Percentiles rank a stretch among this genome's conserved stretches.
Conservation (phyloP, 2,888 invertebrate species). For the Ametastegia equiseti region DNA sequence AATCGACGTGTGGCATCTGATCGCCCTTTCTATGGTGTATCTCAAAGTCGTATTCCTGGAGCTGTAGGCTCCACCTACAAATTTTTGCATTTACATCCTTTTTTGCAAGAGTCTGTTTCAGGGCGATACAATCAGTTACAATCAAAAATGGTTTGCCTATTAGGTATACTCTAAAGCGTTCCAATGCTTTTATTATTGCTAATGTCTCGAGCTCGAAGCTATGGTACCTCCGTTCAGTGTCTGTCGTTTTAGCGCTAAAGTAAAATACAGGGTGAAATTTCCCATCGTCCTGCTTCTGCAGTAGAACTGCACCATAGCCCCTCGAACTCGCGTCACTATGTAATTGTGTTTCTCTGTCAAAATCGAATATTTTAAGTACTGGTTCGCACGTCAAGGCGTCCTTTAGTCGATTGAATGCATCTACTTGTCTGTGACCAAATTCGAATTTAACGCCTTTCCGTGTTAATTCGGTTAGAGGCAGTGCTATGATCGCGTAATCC, state of each 20-base stretch:
- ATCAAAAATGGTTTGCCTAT: constrained; percentile 60
- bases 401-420: constrained; percentile 51
- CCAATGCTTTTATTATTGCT: constrained; percentile 61
- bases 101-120: neutral
- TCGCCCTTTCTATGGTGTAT: neutral
- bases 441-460: constrained; percentile 51
- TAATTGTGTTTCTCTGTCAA: constrained; percentile 53
- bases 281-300: constrained; percentile 54
- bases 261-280: constrained; percentile 55
- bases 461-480: constrained; percentile 53
- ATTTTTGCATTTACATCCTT: neutral
- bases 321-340: constrained; percentile 58
- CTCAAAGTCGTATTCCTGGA: neutral
- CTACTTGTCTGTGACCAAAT: constrained; percentile 50
- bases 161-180: constrained; percentile 63
- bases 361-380: constrained; percentile 53
- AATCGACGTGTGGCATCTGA: too few relatives aligned
- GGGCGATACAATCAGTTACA: constrained; percentile 61
- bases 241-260: constrained; percentile 58
- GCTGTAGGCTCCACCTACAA: constrained; percentile 26
- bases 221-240: constrained; percentile 60
- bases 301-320: constrained; percentile 55
- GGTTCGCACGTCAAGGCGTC: constrained; percentile 42
- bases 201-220: constrained; percentile 63
- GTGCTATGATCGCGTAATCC: constrained; percentile 52